These are phyloP conservation scores for Lasiurus borealis DNA, from an alignment of 2,113 vertebrate species.

Conservation along the genomic window DNA sequence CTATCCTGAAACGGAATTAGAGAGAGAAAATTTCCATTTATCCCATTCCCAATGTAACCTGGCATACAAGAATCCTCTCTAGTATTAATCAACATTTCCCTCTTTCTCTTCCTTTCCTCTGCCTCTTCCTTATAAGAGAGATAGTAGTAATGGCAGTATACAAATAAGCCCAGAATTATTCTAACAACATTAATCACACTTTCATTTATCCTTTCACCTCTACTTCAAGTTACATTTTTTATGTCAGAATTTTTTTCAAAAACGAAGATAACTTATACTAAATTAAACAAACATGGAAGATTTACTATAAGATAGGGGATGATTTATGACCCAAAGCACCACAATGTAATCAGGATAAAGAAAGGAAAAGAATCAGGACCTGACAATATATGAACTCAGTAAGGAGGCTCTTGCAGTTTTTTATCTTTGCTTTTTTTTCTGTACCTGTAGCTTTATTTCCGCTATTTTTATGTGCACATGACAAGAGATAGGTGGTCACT, in stretches of 20 bases:
- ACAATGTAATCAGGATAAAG: background rate
- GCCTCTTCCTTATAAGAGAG: background rate
- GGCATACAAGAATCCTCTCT: background rate
- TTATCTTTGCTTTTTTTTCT: background rate
- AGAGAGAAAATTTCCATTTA: background rate
- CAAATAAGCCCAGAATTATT: background rate
- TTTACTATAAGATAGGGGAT: background rate
- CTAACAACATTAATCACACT: background rate
- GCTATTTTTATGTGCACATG: background rate
- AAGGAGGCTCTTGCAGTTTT: background rate
- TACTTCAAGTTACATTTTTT: background rate
- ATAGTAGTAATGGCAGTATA: background rate
- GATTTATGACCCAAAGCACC: background rate
- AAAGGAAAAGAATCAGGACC: background rate
- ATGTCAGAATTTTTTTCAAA: background rate
- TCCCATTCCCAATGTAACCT: background rate
- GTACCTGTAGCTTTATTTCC: background rate
- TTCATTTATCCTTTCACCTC: background rate
- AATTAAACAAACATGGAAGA: background rate
- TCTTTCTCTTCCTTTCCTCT: background rate
- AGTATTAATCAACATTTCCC: background rate
- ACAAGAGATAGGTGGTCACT: background rate
- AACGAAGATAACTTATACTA: background rate
- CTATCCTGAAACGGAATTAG: background rate
- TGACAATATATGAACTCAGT: background rate